A percentile compares a stretch with the other conserved stretches of the same genome.
These are phyloP conservation scores for Aplysia californica DNA, from an alignment of 1,140 invertebrate species.

Conservation along the genomic window DNA sequence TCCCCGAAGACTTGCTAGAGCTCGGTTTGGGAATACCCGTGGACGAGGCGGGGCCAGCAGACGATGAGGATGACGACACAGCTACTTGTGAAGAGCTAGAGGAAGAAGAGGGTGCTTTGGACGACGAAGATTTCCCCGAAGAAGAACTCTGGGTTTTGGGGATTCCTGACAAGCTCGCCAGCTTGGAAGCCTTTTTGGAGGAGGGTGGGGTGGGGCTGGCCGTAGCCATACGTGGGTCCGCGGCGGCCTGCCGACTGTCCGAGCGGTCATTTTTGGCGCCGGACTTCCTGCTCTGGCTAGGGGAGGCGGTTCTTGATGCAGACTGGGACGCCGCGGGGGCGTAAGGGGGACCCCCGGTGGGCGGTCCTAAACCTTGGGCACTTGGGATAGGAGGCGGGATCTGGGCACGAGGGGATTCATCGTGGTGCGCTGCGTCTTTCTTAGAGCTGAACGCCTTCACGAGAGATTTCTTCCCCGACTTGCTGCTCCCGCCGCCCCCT, in stretches of 20 bases:
- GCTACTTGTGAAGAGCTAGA: too few relatives aligned
- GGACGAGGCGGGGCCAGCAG: conserved; percentile 43
- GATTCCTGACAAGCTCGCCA: conserved; percentile 53
- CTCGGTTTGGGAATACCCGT: conserved; percentile 45
- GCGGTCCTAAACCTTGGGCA: conserved; percentile 15
- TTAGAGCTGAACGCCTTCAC: conserved; percentile 40
- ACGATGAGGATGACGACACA: conserved; percentile 32
- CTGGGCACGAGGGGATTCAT: neutral
- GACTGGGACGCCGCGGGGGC: neutral
- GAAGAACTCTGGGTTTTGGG: conserved; percentile 41
- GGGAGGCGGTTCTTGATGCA: neutral
- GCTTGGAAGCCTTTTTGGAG: conserved; percentile 52
- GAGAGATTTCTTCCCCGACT: conserved; percentile 47
- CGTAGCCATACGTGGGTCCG: conserved; percentile 26
- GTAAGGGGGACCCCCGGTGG: conserved; percentile 9
- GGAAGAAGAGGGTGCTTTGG: conserved; percentile 29
- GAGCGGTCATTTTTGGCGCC: neutral
- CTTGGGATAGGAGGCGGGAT: conserved; percentile 27
- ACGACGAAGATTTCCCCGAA: conserved; percentile 27
- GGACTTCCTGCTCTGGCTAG: conserved; percentile 15
- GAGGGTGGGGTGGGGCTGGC: conserved; percentile 32
- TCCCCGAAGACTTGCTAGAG: conserved; percentile 43
- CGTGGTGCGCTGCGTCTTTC: conserved; percentile 38
- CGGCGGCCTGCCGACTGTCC: neutral
- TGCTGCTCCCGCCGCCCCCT: too few relatives aligned